These are phyloP conservation scores for Temnothorax unifasciatus DNA, from an alignment of 2,888 invertebrate species.

Conservation along the genomic window DNA sequence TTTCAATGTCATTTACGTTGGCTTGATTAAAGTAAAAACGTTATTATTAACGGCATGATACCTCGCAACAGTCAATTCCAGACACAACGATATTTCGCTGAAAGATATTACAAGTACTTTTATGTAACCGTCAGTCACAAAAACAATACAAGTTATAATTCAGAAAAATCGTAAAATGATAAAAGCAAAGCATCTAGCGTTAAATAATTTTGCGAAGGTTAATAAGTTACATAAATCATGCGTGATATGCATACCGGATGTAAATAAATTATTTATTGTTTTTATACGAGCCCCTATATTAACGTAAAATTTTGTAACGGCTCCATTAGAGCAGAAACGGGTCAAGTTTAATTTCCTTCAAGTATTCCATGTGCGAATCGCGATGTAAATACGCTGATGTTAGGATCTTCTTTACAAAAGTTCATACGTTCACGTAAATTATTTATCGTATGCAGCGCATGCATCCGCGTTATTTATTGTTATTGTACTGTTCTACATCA, in stretches of 20 bases:
- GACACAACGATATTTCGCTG: slow-evolving; percentile 1
- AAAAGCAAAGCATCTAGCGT: not conserved
- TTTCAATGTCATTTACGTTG: slow-evolving; percentile 16
- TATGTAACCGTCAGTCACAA: not conserved
- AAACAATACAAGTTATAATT: not conserved
- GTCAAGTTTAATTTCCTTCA: not conserved
- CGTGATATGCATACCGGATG: not conserved
- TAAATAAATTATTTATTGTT: not conserved
- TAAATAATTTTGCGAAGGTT: not conserved
- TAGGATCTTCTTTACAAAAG: slow-evolving; percentile 3
- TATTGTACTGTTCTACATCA: slow-evolving; percentile 41
- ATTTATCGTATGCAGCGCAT: slow-evolving; percentile 9
- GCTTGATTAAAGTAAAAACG: slow-evolving; percentile 1
- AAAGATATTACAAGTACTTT: not conserved
- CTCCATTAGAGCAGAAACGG: not conserved
- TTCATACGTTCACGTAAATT: slow-evolving; percentile 27
- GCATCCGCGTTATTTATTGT: slow-evolving; percentile 32
- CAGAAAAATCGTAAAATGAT: not conserved
- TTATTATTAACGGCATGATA: not conserved
- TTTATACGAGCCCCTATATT: not conserved
- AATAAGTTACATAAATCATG: not conserved
- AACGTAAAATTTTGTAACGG: not conserved
- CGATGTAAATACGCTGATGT: not conserved
- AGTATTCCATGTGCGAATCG: not conserved
- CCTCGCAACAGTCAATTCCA: not conserved